phyloP scores from a whole-genome alignment of 2,888 invertebrate genomes.

The Agriopis aurantiaria region DNA sequence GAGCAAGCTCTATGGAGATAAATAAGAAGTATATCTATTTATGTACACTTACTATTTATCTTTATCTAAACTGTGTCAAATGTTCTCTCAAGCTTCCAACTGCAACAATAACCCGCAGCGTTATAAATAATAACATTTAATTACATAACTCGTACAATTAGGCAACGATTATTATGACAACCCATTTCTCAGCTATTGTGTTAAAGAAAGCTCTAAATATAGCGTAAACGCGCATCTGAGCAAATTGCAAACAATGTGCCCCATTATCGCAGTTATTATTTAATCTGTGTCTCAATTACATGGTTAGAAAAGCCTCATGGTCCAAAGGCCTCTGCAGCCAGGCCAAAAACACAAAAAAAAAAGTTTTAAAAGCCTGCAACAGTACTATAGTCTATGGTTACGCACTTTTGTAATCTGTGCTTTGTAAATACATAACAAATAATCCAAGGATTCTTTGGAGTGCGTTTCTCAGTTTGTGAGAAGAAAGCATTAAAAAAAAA shows the following conservation, averaged over 20 bases:
- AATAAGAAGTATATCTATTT: neutral
- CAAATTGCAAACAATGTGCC: slow-evolving; percentile 48
- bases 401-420: neutral
- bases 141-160: slow-evolving; percentile 29
- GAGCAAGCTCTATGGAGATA: neutral
- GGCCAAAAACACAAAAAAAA: no score
- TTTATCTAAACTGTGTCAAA: neutral
- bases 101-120: neutral
- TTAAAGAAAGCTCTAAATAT: slow-evolving; percentile 40
- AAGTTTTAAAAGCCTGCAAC: no score
- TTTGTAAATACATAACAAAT: neutral
- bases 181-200: slow-evolving; percentile 44
- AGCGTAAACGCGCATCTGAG: slow-evolving; percentile 40
- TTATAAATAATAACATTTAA: slow-evolving; percentile 23
- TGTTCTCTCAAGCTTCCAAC: neutral
- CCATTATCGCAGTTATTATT: neutral
- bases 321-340: no score
- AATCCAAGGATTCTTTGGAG: no score
- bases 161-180: slow-evolving; percentile 21
- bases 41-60: neutral
- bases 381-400: neutral
- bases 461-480: no score
- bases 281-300: neutral
- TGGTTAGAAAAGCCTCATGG: neutral
- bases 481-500: no score